Evolutionary conservation across 2,888 invertebrate species (phyloP), one percentile per base, ranked within the genome.

Genomic region (Pandemis cinnamomeana): DNA sequence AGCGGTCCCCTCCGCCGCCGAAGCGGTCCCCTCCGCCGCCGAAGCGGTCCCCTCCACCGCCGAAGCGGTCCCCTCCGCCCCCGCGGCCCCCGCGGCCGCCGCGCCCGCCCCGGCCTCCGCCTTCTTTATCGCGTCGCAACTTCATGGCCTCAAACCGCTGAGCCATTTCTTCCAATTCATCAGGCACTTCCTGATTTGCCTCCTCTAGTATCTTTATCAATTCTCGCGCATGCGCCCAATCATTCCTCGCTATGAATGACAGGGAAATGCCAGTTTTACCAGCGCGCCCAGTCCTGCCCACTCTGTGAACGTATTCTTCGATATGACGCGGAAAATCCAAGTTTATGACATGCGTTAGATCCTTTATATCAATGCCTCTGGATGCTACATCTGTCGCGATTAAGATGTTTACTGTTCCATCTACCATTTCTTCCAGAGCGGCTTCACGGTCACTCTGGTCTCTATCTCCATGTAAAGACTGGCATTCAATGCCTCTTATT

Each of bases 311-410:
- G 90, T 99, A 99, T 84, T 99, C 99, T 87, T 99, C 99, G 82
- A 99, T 98, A 82, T 98, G 98, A 15, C 97, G 95, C 0, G 99
- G 99, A 84, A 99, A 99, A 89, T 99, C 99, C 82, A 96, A 97
- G 89, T 99, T 99, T 42, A 99, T 92, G 1, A 99, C 98, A 89
- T 98, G 97, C 91, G 98, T 97, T 10, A 98, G 95, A 84, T 98
- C 97, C 82, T 97, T 96, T 70, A 98, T 98, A 86, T 99, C 99
- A 70, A 99, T 95, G 1, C 99, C 99, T 78, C 99, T 95, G 6
- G 98, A 98, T 4, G 99, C 99, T 0, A 99, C 97, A 94, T 99
- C 99, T 0, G 99, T 99, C 0, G 99, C 99, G 69, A 99, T 96
- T 41, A 99, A 94, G 79, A 99, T 97, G 76, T 95, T 95, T 0